Evolutionary conservation across 2,888 invertebrate species (phyloP), one percentile per base, ranked within the genome.

Genomic region (Trileptium ribeirensis): DNA sequence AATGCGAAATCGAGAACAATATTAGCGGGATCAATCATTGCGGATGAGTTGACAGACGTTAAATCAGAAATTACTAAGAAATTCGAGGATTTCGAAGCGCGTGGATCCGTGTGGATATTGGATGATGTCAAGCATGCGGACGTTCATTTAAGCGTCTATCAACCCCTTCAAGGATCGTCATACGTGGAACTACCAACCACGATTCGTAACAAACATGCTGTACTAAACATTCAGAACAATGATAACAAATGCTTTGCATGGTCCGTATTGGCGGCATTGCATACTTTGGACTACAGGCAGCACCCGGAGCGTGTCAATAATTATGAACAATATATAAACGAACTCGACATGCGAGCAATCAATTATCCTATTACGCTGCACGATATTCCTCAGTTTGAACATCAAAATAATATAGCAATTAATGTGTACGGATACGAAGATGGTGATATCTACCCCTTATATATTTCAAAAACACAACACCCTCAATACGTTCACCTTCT

Each of bases 171-270:
- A 64, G 64, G 64, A 64, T n/a, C 19, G 19, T 24, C 64, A n/a
- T 64, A 64, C n/a, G n/a, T 64, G 83, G 88, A 51, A 39, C 78
- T 29, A 19, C 79, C 0, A 67, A 84, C 39, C 81, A 81, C 19
- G n/a, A 19, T 64, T n/a, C 64, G n/a, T 24, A 64, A 64, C n/a
- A 64, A 64, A 64, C 64, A 64, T 64, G 64, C 64, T 24, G n/a
- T 64, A 24, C 19, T 64, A n/a, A 64, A 64, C 64, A 64, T 64
- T 64, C 19, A 64, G n/a, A 64, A 64, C 64, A 64, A 64, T n/a
- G 64, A 64, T 64, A n/a, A 64, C 19, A 64, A 64, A 64, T 64
- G 64, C 64, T 64, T 64, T n/a, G 19, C n/a, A 64, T 64, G 64
- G 64, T 24, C 19, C n/a, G 64, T 64, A 64, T n/a, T 64, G 64